Evolutionary conservation across 2,888 invertebrate genomes (phyloP), one percentile per base, ranked within the genome.

Genomic region (Aphelenchoides bicaudatus): DNA sequence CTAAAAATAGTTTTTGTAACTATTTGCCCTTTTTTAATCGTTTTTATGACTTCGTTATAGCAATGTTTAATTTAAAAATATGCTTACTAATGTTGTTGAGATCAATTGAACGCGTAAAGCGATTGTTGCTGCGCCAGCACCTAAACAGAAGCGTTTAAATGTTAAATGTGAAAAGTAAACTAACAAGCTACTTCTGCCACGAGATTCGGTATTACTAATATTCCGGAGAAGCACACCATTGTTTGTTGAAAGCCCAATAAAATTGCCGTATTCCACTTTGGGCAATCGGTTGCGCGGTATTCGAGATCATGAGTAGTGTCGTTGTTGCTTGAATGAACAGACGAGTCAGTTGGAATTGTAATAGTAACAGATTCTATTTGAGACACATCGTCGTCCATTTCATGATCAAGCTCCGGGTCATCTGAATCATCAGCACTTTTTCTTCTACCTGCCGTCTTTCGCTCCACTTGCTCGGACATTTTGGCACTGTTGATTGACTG

Each of bases 21-120:
- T n/a, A n/a, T n/a, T n/a, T n/a, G n/a, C n/a, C n/a, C n/a, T n/a
- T n/a, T n/a, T n/a, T n/a, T n/a, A n/a, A n/a, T n/a, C n/a, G n/a
- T n/a, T n/a, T n/a, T n/a, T n/a, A n/a, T n/a, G n/a, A n/a, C n/a
- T n/a, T n/a, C n/a, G n/a, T n/a, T n/a, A n/a, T n/a, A n/a, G n/a
- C n/a, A n/a, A n/a, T n/a, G n/a, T n/a, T n/a, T n/a, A n/a, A n/a
- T n/a, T n/a, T n/a, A n/a, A n/a, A n/a, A n/a, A n/a, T n/a, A n/a
- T n/a, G n/a, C n/a, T n/a, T n/a, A n/a, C n/a, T n/a, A 74, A 72
- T 3, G 74, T 74, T 2, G 72, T 70, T 5, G 73, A 66, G n/a
- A 74, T 74, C 13, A 74, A 48, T 39, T 69, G 63, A 8, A 74
- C 74, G 6, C 73, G 62, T 5, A 74, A 56, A n/a, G 63, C 62